These are phyloP conservation scores for Sinohyriopsis cumingii DNA, from an alignment of 2,888 invertebrate species.

Conservation along the genomic window DNA sequence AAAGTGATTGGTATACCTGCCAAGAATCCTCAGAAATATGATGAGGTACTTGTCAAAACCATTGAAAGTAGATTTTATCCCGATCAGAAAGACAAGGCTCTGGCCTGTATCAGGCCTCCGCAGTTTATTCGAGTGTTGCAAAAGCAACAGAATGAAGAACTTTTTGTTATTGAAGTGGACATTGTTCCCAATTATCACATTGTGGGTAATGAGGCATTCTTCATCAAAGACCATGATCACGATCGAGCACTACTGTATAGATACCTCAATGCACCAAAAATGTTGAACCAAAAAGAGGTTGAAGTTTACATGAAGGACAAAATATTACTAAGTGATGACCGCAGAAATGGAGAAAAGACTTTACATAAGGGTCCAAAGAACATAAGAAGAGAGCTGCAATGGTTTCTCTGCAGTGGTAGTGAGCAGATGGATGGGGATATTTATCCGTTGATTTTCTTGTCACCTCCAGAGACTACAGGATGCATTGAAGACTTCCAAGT, in stretches of 20 bases:
- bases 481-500: slow-evolving; percentile 4
- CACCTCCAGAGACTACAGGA: not conserved
- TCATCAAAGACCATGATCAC: slow-evolving; percentile 2
- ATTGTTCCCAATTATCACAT: slow-evolving; percentile 7
- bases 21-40: slow-evolving; percentile 10
- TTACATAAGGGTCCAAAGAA: not conserved
- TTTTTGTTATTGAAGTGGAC: slow-evolving; percentile 14
- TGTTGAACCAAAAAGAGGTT: not conserved
- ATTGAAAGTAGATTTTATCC: slow-evolving; percentile 21
- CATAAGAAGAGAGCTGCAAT: slow-evolving; percentile 6
- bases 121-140: slow-evolving; percentile 26
- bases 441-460: slow-evolving; percentile 14
- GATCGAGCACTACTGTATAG: slow-evolving; percentile 1
- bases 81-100: slow-evolving; percentile 22
- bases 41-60: slow-evolving; percentile 12
- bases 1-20: slow-evolving; percentile 15
- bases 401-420: slow-evolving; percentile 14
- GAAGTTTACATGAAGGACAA: slow-evolving; percentile 8
- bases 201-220: slow-evolving; percentile 6
- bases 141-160: not conserved
- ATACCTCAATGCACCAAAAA: not conserved
- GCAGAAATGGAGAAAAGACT: slow-evolving; percentile 5
- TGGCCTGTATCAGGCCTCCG: slow-evolving; percentile 22
- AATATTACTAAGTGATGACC: not conserved
- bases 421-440: slow-evolving; percentile 8